Evolutionary conservation across 2,797 vertebrate genomes (phyloP).

Genomic region (Fistularia commersonii): DNA sequence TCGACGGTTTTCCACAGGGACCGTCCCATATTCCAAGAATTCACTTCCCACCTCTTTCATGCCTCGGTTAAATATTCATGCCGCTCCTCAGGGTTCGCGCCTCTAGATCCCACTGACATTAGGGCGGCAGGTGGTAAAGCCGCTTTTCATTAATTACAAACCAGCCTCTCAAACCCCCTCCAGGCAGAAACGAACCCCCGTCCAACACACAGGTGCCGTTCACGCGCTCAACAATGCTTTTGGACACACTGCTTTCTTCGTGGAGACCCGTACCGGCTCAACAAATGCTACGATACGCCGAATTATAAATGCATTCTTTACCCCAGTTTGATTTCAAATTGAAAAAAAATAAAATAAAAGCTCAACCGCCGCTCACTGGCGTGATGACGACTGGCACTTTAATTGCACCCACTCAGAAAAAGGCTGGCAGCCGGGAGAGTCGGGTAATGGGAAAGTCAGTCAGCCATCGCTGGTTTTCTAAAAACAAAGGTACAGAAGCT

Average conservation of each 20-base stretch:
- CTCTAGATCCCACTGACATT: constrained; percentile 64
- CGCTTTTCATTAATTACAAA: constrained; percentile 62
- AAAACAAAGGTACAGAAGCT: constrained; percentile 3
- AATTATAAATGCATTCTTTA: too few species aligned
- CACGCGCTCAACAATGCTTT: too few species aligned
- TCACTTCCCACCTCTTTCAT: constrained; percentile 32
- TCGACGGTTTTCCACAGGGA: neutral
- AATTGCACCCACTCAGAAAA: constrained; percentile 56
- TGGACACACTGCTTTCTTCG: too few species aligned
- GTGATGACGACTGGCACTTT: constrained; percentile 46
- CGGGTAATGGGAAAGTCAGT: constrained; percentile 37
- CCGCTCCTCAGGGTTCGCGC: constrained; percentile 40
- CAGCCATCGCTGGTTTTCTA: constrained; percentile 15
- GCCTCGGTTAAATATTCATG: constrained; percentile 62
- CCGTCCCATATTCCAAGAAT: neutral
- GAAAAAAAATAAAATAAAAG: constrained; percentile 3
- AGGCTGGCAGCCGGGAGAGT: constrained; percentile 32
- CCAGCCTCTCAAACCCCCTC: constrained; percentile 29
- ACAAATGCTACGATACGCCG: too few species aligned
- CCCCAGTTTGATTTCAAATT: too few species aligned
- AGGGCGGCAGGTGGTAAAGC: constrained; percentile 64
- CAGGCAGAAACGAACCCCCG: constrained; percentile 24
- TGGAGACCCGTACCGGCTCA: too few species aligned
- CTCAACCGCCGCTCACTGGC: constrained; percentile 34
- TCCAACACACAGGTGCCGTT: constrained; percentile 1